phyloP scores from a whole-genome alignment of 2,888 invertebrate species.

The Atrina japonica region DNA sequence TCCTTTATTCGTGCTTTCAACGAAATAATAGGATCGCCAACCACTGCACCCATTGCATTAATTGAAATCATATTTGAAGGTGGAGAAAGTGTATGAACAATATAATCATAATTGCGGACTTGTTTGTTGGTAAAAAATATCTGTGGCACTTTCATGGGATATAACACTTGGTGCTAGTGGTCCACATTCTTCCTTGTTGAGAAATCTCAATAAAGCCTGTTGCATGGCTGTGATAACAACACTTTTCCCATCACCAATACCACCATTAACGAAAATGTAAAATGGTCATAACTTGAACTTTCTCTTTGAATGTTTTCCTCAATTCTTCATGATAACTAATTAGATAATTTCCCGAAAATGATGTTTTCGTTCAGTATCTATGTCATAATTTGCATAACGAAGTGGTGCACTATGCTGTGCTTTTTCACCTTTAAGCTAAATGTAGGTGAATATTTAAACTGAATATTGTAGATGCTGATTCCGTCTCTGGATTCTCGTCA shows the following conservation, averaged over 20 bases:
- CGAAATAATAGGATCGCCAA: neutral
- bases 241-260: slow-evolving; percentile 44
- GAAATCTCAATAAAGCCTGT: slow-evolving; percentile 28
- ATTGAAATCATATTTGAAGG: neutral
- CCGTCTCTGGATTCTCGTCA: too few relatives aligned
- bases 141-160: neutral
- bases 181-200: slow-evolving; percentile 32
- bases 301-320: slow-evolving; percentile 6
- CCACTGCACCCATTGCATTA: neutral
- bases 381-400: too few relatives aligned
- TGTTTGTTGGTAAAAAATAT: neutral
- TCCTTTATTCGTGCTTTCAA: neutral
- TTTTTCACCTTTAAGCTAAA: too few relatives aligned
- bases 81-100: neutral
- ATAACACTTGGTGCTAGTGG: slow-evolving; percentile 37
- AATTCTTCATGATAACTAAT: slow-evolving; percentile 32
- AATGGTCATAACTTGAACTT: slow-evolving; percentile 26
- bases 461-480: too few relatives aligned
- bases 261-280: slow-evolving; percentile 41
- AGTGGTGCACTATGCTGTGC: too few relatives aligned
- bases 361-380: too few relatives aligned
- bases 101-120: neutral
- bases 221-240: slow-evolving; percentile 33
- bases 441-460: too few relatives aligned
- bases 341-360: too few relatives aligned